These are phyloP conservation scores for Tetragonula carbonaria DNA, from an alignment of 2,888 invertebrate genomes.

Conservation along the genomic window DNA sequence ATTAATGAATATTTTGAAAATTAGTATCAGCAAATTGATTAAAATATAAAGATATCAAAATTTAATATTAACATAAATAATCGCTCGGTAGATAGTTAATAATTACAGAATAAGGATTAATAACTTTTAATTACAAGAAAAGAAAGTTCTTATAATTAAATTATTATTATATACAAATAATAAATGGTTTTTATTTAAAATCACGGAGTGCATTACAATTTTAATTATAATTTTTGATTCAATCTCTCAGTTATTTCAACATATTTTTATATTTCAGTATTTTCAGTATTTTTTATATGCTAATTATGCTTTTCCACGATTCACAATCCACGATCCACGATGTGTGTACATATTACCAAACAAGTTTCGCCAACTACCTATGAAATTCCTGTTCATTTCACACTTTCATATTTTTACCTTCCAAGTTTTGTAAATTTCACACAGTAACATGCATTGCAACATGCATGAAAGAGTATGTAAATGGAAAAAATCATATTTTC, in stretches of 20 bases:
- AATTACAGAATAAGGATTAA: not conserved
- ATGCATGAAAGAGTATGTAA: not conserved
- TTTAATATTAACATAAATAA: not conserved
- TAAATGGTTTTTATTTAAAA: not conserved
- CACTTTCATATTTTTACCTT: constrained; percentile 34
- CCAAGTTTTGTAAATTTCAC: constrained; percentile 14
- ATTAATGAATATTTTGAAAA: not conserved
- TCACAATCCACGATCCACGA: no score
- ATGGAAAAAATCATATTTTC: not conserved
- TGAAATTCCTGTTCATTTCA: constrained; percentile 43
- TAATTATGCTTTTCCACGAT: constrained; percentile 2
- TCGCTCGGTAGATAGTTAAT: not conserved
- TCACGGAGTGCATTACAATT: not conserved
- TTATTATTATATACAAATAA: not conserved
- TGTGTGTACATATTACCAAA: constrained; percentile 12
- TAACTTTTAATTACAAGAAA: not conserved
- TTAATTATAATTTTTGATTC: not conserved
- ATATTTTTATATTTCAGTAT: not conserved
- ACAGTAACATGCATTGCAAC: constrained; percentile 12
- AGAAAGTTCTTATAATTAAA: not conserved
- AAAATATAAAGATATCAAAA: not conserved
- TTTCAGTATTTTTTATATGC: not conserved
- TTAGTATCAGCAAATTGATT: not conserved
- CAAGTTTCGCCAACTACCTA: constrained; percentile 17
- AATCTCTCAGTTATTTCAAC: not conserved